These are phyloP conservation scores for Phytoseiulus persimilis DNA, from an alignment of 2,888 invertebrate genomes.

Conservation along the genomic window DNA sequence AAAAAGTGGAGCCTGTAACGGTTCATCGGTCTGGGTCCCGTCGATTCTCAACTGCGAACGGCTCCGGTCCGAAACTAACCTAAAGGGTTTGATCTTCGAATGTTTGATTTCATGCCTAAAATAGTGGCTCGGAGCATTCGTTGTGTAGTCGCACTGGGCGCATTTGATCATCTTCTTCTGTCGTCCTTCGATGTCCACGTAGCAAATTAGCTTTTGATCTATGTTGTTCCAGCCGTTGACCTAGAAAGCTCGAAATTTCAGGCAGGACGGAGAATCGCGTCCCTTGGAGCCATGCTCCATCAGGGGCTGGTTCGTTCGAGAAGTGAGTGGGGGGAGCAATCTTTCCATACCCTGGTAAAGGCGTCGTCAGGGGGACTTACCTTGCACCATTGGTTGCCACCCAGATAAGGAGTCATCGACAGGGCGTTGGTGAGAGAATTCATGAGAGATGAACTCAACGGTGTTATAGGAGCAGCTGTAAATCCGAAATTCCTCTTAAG, in stretches of 20 bases:
- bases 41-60: too few relatives aligned
- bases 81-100: conserved; percentile 34
- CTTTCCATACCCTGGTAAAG: neutral
- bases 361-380: neutral
- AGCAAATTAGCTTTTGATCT: conserved; percentile 24
- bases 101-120: conserved; percentile 31
- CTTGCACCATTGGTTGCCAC: conserved; percentile 34
- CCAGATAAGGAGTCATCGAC: conserved; percentile 11
- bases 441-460: neutral
- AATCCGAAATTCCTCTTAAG: neutral
- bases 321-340: neutral
- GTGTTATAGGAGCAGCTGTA: neutral
- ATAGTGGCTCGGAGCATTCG: conserved; percentile 34
- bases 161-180: conserved; percentile 29
- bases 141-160: conserved; percentile 24
- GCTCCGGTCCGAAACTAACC: neutral
- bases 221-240: conserved; percentile 33
- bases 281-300: too few relatives aligned
- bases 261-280: too few relatives aligned
- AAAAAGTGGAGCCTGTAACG: too few relatives aligned
- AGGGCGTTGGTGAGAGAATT: neutral
- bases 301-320: too few relatives aligned
- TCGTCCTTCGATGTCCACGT: conserved; percentile 25
- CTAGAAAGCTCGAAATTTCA: neutral
- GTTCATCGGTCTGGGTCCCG: too few relatives aligned